Evolutionary conservation across 2,113 vertebrate genomes (phyloP).

Genomic region (Semnopithecus entellus): DNA sequence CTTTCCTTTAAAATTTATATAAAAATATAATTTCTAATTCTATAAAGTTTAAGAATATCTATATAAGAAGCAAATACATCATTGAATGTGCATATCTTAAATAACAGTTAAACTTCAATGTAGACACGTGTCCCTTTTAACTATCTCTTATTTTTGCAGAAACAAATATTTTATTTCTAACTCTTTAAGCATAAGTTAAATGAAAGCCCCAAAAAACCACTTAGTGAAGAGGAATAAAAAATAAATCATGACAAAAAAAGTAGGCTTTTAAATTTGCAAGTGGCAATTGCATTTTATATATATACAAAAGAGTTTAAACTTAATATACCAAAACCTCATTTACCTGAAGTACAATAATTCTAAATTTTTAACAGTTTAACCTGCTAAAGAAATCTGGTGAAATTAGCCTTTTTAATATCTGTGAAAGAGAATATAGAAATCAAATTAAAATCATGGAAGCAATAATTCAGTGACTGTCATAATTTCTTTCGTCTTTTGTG

Average conservation of each 20-base stretch:
- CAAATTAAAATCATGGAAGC: conserved; percentile 25
- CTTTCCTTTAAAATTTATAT: not conserved
- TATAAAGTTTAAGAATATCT: not conserved
- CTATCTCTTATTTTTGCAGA: not conserved
- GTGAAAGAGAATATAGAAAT: not conserved
- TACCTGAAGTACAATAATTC: conserved; percentile 1
- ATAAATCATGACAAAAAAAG: not conserved
- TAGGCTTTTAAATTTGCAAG: conserved; percentile 8
- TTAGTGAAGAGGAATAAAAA: not conserved
- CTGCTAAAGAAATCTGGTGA: not conserved
- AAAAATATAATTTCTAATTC: not conserved
- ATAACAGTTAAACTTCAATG: not conserved
- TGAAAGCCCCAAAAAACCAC: not conserved
- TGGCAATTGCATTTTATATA: not conserved
- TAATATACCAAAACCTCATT: not conserved
- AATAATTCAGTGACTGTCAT: not conserved
- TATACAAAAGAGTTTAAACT: not conserved
- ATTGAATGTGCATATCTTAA: not conserved
- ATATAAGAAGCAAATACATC: not conserved
- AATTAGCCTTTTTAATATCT: conserved; percentile 40
- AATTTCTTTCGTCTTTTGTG: conserved; percentile 24
- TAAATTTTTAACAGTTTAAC: conserved; percentile 25
- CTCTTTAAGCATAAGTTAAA: not conserved
- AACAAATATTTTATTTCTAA: conserved; percentile 1
- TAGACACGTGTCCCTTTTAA: not conserved